Evolutionary conservation across 2,888 invertebrate species (phyloP), one percentile per base, ranked within the genome.

Genomic region (Philaethria dido): DNA sequence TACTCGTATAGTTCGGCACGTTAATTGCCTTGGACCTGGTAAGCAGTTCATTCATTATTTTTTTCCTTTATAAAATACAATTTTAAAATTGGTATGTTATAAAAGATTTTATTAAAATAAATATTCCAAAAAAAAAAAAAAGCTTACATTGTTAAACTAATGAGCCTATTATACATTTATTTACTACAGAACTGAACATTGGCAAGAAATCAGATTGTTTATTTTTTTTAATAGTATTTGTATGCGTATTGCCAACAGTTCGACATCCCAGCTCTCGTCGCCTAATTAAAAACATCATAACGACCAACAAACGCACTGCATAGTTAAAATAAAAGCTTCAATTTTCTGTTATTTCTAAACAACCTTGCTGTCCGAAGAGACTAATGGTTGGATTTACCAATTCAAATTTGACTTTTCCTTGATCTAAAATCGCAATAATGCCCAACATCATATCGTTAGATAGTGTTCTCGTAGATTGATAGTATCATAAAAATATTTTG

Each of bases 251-350:
- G 57, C 42, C 57, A 57, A 57, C 57, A 42, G 16, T n/a, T 42
- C 22, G n/a, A n/a, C 42, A 3, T 25, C 25, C 25, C 57, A 57
- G 0, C 57, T n/a, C 2, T 57, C 57, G 25, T 42, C 57, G 42
- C 42, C 42, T 60, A 60, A 45, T 45, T 60, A 45, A 44, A 60
- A 60, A 60, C 16, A 60, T 16, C 25, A 45, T 45, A 45, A 60
- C 11, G 18, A 36, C 57, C n/a, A 36, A 36, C 36, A n/a, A n/a
- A n/a, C n/a, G n/a, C n/a, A 39, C 36, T 39, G 45, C 25, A 18
- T 29, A 44, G 45, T 60, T 25, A 29, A 60, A 60, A 60, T 60
- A 60, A 45, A 45, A 60, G 29, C 45, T 33, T 14, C 6, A 44
- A 20, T 60, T 60, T 60, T 45, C 33, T 29, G 60, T 45, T 60